Evolutionary conservation across 2,113 vertebrate species (phyloP), one percentile per base, ranked within the genome.

Genomic region (Protobothrops mucrosquamatus): DNA sequence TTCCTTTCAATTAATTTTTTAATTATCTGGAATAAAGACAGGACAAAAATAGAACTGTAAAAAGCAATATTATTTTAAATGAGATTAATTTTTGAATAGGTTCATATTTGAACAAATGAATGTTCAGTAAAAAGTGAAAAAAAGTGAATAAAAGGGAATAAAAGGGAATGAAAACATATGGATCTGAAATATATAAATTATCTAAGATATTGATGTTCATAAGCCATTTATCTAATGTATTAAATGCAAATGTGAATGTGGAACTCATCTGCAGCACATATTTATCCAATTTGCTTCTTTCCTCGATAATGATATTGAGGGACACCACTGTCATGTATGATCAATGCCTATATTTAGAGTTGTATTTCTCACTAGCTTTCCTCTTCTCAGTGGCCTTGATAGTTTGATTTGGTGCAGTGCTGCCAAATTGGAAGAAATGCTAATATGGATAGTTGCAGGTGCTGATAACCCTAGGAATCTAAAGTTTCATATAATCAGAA

Each of bases 1-100:
- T 99, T 99, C 94, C 99, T 98, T 98, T 99, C 99, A 48, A 99
- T 99, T 96, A 99, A 97, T 96, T 99, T 99, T 96, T 99, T 99
- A 95, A 99, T 99, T 92, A 99, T 99, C 99, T 99, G 97, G 89
- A 97, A 97, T n/a, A 93, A 96, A 92, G 94, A 90, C 6, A 96
- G 0, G 96, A 34, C 61, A 95, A 85, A 64, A 94, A 87, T 0
- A 74, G 3, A 54, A 9, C 8, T 87, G 51, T 81, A 89, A 88
- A 64, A 64, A 18, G 2, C 24, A n/a, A 10, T 22, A 48, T 48
- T 46, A 46, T 64, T 48, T 90, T 90, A 48, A 26, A 43, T 64
- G 34, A 14, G 88, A 89, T 24, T 89, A 46, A 48, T 15, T 26
- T 48, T 26, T 48, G 26, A 89, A 59, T 6, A 9, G 24, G 9